Conservation (phyloP, 2,113 vertebrate genomes). For the Climacteris rufus region DNA sequence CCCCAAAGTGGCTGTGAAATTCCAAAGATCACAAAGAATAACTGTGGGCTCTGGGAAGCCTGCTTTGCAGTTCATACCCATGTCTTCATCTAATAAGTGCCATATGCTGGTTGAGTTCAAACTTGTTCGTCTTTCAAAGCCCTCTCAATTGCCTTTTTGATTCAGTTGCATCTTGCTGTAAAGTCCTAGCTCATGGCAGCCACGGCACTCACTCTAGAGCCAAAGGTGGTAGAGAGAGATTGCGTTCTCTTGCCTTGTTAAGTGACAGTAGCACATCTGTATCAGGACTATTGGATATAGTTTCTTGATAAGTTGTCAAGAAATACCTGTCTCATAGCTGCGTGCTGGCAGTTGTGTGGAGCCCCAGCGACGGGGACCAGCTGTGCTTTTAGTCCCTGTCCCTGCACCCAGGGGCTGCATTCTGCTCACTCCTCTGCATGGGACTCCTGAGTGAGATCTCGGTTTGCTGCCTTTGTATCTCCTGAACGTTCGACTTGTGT, state of each 20-base stretch:
- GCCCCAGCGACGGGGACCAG: not conserved
- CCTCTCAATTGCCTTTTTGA: not conserved
- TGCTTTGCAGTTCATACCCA: not conserved
- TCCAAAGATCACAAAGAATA: not conserved
- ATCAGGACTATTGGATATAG: not conserved
- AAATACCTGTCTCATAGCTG: not conserved
- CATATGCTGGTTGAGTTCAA: not conserved
- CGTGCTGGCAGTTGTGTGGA: not conserved
- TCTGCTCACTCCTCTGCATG: not conserved
- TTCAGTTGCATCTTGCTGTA: not conserved
- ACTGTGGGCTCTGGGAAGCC: not conserved
- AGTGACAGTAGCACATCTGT: not conserved
- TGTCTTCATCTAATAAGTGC: conserved; percentile 20
- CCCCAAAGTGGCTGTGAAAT: conserved; percentile 37
- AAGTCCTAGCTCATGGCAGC: not conserved
- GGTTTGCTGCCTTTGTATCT: not conserved
- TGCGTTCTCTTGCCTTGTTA: not conserved
- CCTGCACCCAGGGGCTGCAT: not conserved
- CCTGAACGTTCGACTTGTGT: not conserved
- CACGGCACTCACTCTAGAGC: not conserved
- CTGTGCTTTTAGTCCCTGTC: not conserved
- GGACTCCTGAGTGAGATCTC: not conserved
- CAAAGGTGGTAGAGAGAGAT: not conserved
- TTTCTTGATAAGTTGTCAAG: not conserved
- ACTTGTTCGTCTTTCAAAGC: not conserved